These are phyloP conservation scores for Poecilus cupreus DNA, from an alignment of 2,888 invertebrate species.

Conservation along the genomic window DNA sequence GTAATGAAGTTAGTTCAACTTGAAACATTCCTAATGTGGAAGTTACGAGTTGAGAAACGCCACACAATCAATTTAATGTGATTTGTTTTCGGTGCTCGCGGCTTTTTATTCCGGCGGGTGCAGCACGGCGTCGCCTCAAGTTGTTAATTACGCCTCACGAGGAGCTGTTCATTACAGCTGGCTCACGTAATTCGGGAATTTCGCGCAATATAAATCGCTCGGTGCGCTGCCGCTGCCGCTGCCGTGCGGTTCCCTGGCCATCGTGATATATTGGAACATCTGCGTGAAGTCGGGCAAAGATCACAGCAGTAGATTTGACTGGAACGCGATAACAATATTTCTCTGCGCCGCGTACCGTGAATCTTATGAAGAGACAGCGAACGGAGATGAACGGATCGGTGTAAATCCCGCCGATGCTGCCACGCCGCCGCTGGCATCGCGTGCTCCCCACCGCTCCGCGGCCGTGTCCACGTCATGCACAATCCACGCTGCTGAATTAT, in stretches of 20 bases:
- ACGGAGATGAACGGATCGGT: slow-evolving; percentile 56
- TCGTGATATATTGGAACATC: slow-evolving; percentile 59
- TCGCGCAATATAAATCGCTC: slow-evolving; percentile 56
- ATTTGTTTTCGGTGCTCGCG: slow-evolving; percentile 35
- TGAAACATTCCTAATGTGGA: slow-evolving; percentile 56
- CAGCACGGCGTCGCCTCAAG: slow-evolving; percentile 10
- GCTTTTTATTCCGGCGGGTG: slow-evolving; percentile 50
- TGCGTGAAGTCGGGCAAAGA: slow-evolving; percentile 56
- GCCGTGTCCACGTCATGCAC: not conserved
- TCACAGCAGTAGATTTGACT: slow-evolving; percentile 54
- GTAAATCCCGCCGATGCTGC: slow-evolving; percentile 37
- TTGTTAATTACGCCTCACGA: slow-evolving; percentile 57
- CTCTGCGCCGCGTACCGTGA: slow-evolving; percentile 55
- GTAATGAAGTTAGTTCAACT: slow-evolving; percentile 55
- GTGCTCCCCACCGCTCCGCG: not conserved
- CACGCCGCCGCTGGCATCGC: not conserved
- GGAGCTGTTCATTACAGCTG: slow-evolving; percentile 57
- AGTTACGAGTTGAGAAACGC: slow-evolving; percentile 52
- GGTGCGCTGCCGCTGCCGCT: not conserved
- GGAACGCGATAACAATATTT: slow-evolving; percentile 60
- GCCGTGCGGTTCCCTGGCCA: slow-evolving; percentile 44
- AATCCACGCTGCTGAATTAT: not conserved
- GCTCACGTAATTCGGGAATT: slow-evolving; percentile 57
- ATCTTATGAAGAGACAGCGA: slow-evolving; percentile 58
- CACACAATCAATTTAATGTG: slow-evolving; percentile 53